A percentile compares a stretch with the other conserved stretches of the same genome.
Evolutionary conservation across 2,888 invertebrate genomes (phyloP).

Genomic region (Andrena praecox): DNA sequence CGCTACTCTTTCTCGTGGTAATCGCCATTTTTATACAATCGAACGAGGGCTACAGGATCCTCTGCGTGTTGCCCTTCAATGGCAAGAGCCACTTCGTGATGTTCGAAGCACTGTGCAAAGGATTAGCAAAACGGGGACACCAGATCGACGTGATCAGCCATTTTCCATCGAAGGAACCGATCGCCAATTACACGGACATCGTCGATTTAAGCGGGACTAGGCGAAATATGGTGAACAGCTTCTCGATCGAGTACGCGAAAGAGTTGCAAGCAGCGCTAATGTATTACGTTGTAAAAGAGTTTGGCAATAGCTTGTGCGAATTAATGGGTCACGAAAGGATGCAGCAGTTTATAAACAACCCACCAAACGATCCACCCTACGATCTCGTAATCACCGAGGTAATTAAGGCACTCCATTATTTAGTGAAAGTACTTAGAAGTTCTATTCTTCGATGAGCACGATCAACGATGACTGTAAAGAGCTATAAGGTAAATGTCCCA

Average conservation of each 20-base stretch:
- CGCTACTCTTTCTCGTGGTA: background rate
- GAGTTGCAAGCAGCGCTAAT: background rate
- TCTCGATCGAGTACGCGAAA: conserved; percentile 64
- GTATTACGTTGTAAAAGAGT: conserved; percentile 35
- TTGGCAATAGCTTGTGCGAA: conserved; percentile 68
- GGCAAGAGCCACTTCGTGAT: conserved; percentile 85
- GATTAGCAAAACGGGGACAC: conserved; percentile 85
- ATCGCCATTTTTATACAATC: background rate
- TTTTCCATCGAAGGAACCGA: conserved; percentile 79
- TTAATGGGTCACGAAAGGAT: conserved; percentile 65
- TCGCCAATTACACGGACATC: conserved; percentile 82
- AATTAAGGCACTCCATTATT: conserved; percentile 12
- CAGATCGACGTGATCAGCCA: conserved; percentile 83
- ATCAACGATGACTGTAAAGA: too few relatives aligned
- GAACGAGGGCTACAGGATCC: conserved; percentile 76
- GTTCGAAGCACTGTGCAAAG: conserved; percentile 83
- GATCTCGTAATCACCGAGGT: conserved; percentile 77
- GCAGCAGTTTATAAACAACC: conserved; percentile 71
- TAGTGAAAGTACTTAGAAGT: too few relatives aligned
- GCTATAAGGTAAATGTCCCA: too few relatives aligned
- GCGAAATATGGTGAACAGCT: conserved; percentile 64
- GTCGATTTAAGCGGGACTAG: conserved; percentile 71
- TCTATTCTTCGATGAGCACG: too few relatives aligned
- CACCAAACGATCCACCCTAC: conserved; percentile 74
- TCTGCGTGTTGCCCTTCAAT: conserved; percentile 84